Percentiles rank a stretch among this genome's conserved stretches.
phyloP scores from a whole-genome alignment of 2,113 vertebrate genomes.

The Mobula hypostoma region DNA sequence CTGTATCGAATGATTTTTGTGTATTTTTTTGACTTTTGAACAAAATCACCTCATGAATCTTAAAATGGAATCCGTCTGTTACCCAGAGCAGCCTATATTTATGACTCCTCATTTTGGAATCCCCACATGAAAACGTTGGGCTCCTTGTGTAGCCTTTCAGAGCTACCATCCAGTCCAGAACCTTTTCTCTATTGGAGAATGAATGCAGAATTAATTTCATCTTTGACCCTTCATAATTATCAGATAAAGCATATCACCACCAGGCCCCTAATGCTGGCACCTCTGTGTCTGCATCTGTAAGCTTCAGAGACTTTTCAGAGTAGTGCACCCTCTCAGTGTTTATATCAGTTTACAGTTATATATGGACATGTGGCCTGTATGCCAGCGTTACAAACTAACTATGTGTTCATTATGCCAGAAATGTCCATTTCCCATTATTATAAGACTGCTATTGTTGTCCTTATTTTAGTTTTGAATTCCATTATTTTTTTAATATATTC shows the following conservation, averaged over 20 bases:
- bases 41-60: too few relatives aligned
- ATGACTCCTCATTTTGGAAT: too few relatives aligned
- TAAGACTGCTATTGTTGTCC: too few relatives aligned
- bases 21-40: too few relatives aligned
- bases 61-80: too few relatives aligned
- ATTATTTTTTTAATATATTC: neutral
- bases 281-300: neutral
- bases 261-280: neutral
- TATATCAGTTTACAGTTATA: neutral
- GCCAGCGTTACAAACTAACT: neutral
- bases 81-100: too few relatives aligned
- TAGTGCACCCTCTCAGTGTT: neutral
- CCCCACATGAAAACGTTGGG: too few relatives aligned
- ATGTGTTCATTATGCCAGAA: too few relatives aligned
- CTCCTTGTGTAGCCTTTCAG: too few relatives aligned
- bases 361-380: neutral
- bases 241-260: neutral
- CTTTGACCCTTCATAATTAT: slow-evolving; percentile 12
- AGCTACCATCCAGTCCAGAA: neutral
- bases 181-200: neutral
- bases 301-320: neutral
- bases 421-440: neutral
- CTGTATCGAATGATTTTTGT: too few relatives aligned
- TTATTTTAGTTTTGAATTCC: neutral
- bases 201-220: neutral